phyloP scores from a whole-genome alignment of 2,797 vertebrate species.

The Micrastur ruficollis region DNA sequence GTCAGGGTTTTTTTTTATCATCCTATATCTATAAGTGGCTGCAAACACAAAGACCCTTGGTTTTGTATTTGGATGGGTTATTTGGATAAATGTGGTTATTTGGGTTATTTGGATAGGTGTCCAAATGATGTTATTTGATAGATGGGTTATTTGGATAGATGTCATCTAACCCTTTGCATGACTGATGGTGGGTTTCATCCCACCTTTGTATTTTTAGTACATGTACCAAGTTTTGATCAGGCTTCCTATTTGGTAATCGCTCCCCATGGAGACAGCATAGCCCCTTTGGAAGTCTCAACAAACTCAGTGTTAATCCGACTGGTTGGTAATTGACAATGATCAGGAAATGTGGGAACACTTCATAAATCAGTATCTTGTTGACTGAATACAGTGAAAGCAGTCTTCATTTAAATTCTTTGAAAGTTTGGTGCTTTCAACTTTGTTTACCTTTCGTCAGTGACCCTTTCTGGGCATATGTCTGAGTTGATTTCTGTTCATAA shows the following conservation, averaged over 20 bases:
- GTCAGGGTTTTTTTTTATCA: slow-evolving; percentile 30
- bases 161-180: background rate
- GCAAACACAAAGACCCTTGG: background rate
- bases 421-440: background rate
- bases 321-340: background rate
- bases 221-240: background rate
- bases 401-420: background rate
- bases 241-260: background rate
- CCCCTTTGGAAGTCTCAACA: background rate
- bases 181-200: background rate
- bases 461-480: background rate
- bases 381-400: background rate
- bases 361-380: background rate
- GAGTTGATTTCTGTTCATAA: background rate
- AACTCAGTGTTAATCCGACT: background rate
- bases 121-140: background rate
- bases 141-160: background rate
- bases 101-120: no score
- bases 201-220: background rate
- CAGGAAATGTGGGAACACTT: background rate
- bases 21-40: background rate
- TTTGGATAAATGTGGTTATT: background rate
- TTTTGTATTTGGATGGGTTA: background rate
- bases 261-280: background rate
- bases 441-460: background rate